These are phyloP conservation scores for Pollachius pollachius DNA, from an alignment of 2,113 vertebrate species.

Conservation along the genomic window DNA sequence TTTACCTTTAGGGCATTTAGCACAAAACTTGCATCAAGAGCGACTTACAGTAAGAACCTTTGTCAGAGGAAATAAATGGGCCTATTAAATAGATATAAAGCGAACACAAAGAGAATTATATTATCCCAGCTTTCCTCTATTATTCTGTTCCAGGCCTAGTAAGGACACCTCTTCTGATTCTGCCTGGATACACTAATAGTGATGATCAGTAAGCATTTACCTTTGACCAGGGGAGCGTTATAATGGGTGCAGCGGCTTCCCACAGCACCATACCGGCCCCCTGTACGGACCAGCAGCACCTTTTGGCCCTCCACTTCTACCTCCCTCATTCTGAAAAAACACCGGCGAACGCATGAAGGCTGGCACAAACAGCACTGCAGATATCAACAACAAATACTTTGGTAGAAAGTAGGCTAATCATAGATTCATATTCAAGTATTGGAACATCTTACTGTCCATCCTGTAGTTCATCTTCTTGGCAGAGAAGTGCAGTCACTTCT, in stretches of 20 bases:
- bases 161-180: too few species aligned
- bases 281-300: conserved; percentile 76
- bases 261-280: conserved; percentile 75
- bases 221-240: conserved; percentile 79
- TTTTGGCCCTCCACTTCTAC: conserved; percentile 72
- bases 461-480: conserved; percentile 75
- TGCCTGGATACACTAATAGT: too few species aligned
- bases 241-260: conserved; percentile 84
- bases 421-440: background rate
- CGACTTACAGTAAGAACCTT: too few species aligned
- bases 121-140: too few species aligned
- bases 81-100: too few species aligned
- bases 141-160: too few species aligned
- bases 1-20: too few species aligned
- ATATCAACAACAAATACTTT: background rate
- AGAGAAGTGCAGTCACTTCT: conserved; percentile 70
- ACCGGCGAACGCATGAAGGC: background rate
- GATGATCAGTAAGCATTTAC: conserved; percentile 47
- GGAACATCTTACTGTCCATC: conserved; percentile 81
- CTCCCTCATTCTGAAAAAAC: conserved; percentile 76
- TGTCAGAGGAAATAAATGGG: too few species aligned
- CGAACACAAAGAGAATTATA: too few species aligned
- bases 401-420: background rate
- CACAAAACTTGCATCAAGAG: too few species aligned
- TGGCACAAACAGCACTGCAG: background rate